Percentiles rank a stretch among this genome's conserved stretches.
Conservation (phyloP, 2,113 vertebrate species). For the Sprattus sprattus region DNA sequence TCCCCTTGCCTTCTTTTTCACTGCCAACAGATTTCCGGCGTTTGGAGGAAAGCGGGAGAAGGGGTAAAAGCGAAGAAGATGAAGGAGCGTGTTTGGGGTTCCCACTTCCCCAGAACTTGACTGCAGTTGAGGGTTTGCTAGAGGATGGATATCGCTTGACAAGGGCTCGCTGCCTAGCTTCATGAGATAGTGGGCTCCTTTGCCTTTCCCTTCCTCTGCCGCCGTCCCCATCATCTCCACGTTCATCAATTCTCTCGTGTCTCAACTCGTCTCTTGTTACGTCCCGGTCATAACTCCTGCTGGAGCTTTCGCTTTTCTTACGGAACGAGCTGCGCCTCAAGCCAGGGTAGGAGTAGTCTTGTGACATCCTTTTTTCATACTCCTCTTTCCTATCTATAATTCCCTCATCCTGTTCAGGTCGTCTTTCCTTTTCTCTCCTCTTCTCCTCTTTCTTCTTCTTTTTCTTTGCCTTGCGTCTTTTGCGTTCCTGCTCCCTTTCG, state of each 20-base stretch:
- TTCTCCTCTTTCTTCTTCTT: constrained; percentile 72
- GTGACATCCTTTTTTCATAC: constrained; percentile 59
- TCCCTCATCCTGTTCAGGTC: constrained; percentile 64
- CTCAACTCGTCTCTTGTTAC: constrained; percentile 61
- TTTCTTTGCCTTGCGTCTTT: constrained; percentile 73
- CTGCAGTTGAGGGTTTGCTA: constrained; percentile 67
- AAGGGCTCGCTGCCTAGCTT: constrained; percentile 53
- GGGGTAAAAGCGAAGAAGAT: constrained; percentile 70
- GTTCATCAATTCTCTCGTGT: constrained; percentile 63
- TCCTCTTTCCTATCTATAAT: constrained; percentile 66
- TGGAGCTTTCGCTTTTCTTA: constrained; percentile 72
- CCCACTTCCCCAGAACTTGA: constrained; percentile 72
- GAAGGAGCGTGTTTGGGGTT: constrained; percentile 61
- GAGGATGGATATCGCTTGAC: constrained; percentile 44
- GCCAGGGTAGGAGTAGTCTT: constrained; percentile 66
- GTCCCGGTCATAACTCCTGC: constrained; percentile 72
- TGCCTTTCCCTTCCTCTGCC: constrained; percentile 61
- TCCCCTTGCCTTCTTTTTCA: constrained; percentile 61
- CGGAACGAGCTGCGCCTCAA: constrained; percentile 66
- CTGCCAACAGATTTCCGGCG: constrained; percentile 70
- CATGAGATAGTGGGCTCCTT: constrained; percentile 53
- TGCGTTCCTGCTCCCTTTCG: constrained; percentile 69
- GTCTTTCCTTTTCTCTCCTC: constrained; percentile 61
- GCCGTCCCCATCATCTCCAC: constrained; percentile 63
- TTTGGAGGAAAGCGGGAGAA: constrained; percentile 71